Base-by-base conservation (phyloP, 2,888 invertebrate species). In the Troides oblongomaculatus region DNA sequence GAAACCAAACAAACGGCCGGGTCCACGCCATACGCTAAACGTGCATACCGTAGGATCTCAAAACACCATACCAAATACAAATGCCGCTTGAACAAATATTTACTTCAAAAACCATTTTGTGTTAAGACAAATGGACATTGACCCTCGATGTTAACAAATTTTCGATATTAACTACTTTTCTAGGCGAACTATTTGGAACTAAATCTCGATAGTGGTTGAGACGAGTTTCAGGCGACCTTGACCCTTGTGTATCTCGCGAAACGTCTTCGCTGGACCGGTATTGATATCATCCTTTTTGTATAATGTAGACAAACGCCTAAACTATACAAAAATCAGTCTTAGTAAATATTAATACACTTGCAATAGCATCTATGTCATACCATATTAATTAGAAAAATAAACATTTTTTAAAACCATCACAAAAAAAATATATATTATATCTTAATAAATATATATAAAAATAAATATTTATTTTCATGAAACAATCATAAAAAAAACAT, bases 151-250 rank as follows among this genome's bases (percentile, higher is more conserved):
- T 5, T 50, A 14, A 50, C 5, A 14, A 50, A 50, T 17, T 50
- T 46, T 14, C 0, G 5, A 0, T 14, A 46, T 46, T 46, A 50
- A 46, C 7, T 46, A 46, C 21, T 58, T 21, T 58, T 25, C 25
- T 25, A 23, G 25, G 25, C 71, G n/a, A 50, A 58, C 14, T 1
- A 21, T 57, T 7, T 25, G 17, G 25, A 58, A 62, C 56, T 61
- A 66, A 69, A 56, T 58, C 58, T 62, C 63, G 25, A 30, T 43
- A 64, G 59, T 65, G 56, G 53, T 66, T 64, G 56, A 63, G 66
- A 71, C 73, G 73, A 74, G 71, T 70, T 73, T 74, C 70, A 68
- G 23, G 69, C 66, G 71, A 64, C 76, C 74, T 75, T 77, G 76
- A 77, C 75, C 73, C 69, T 66, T 64, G 72, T 57, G 46, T 59